Evolutionary conservation across 2,888 invertebrate genomes (phyloP).

Genomic region (Theodoxus fluviatilis): DNA sequence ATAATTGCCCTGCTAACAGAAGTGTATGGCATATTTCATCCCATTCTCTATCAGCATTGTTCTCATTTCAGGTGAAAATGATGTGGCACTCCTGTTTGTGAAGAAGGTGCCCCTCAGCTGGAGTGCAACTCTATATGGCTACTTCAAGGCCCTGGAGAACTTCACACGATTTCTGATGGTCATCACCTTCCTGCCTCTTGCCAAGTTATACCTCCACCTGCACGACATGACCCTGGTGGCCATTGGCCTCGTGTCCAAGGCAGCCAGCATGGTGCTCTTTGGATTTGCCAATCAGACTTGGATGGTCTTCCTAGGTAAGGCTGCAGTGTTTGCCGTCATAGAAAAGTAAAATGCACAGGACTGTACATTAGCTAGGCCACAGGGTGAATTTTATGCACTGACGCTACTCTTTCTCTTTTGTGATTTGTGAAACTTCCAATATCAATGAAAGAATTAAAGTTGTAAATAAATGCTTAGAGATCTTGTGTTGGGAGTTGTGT

Average conservation of each 20-base stretch:
- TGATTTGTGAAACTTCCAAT: too few species aligned
- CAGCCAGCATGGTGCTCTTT: conserved; percentile 57
- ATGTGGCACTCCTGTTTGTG: conserved; percentile 79
- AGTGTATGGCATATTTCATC: too few species aligned
- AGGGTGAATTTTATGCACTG: too few species aligned
- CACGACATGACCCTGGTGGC: conserved; percentile 61
- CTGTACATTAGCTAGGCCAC: too few species aligned
- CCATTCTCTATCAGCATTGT: neutral
- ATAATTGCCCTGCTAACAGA: too few species aligned
- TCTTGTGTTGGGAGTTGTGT: too few species aligned
- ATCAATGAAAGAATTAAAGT: too few species aligned
- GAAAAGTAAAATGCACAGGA: too few species aligned
- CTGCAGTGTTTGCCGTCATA: too few species aligned
- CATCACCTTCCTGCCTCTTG: conserved; percentile 57
- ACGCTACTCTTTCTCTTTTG: too few species aligned
- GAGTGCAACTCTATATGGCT: conserved; percentile 75
- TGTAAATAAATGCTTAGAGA: too few species aligned
- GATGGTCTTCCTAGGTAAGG: conserved; percentile 64
- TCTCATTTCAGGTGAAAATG: conserved; percentile 75
- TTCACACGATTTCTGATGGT: conserved; percentile 70
- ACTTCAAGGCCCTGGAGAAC: conserved; percentile 68
- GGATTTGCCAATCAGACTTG: conserved; percentile 56
- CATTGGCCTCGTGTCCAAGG: conserved; percentile 63
- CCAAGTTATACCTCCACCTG: conserved; percentile 38
- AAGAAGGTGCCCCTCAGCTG: conserved; percentile 75